Evolutionary conservation across 2,113 vertebrate species (phyloP).

Genomic region (Antechinus stuartii): DNA sequence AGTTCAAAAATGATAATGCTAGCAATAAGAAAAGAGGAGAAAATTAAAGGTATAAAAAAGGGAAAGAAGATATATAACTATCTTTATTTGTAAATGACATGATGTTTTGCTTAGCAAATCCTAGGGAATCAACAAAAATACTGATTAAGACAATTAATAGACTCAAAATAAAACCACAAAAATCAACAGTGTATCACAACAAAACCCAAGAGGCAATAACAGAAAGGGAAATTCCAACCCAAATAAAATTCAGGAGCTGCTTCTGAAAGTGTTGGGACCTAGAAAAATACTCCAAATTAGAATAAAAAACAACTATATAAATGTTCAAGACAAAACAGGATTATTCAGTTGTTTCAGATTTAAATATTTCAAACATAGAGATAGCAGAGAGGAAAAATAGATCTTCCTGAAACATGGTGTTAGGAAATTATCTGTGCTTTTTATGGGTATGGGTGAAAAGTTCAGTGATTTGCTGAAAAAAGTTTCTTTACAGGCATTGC

Average conservation of each 20-base stretch:
- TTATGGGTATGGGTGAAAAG: neutral
- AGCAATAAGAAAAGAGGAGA: too few relatives aligned
- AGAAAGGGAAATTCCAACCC: too few relatives aligned
- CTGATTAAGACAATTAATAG: too few relatives aligned
- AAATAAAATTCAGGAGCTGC: neutral
- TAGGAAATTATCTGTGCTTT: neutral
- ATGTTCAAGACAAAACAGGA: neutral
- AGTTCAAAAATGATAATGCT: neutral
- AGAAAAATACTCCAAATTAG: neutral
- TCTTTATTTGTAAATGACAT: too few relatives aligned
- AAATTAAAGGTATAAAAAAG: too few relatives aligned
- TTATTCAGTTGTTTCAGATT: neutral
- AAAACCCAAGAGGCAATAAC: too few relatives aligned
- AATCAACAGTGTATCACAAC: too few relatives aligned
- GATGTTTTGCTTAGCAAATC: too few relatives aligned
- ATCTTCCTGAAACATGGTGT: neutral
- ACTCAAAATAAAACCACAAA: too few relatives aligned
- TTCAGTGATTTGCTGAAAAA: neutral
- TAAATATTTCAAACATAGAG: neutral
- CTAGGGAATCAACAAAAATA: too few relatives aligned
- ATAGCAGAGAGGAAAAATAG: neutral
- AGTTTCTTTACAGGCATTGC: neutral
- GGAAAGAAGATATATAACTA: too few relatives aligned
- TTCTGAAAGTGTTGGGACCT: neutral
- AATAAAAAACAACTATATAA: neutral